Evolutionary conservation across 2,113 vertebrate genomes (phyloP), one percentile per base, ranked within the genome.

Genomic region (Acanthisitta chloris): DNA sequence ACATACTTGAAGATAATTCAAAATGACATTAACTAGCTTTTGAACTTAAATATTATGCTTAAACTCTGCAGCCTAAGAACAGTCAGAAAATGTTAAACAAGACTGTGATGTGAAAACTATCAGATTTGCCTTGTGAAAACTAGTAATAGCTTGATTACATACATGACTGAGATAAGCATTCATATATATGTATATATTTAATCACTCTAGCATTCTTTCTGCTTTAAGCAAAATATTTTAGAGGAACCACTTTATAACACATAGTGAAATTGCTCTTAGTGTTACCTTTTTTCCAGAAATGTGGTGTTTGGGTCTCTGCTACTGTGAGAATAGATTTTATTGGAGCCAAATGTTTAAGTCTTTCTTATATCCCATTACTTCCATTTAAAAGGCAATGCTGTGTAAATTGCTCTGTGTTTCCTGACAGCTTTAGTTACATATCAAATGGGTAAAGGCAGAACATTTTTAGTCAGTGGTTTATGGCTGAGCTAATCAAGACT

Each of bases 341-440:
- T 92, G 58, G 59, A 90, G 26, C 45, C 21, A 76, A 88, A 86
- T 90, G 66, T 83, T 94, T 86, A 88, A 91, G 45, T 70, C 94
- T 92, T 96, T 81, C 91, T 96, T 82, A 67, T 71, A 84, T 94
- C 86, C 96, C 94, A 85, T 94, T 88, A 57, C 90, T 92, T 97
- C 81, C 76, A 89, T 73, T 94, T 90, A 88, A 96, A 97, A 95
- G 81, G 88, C 94, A 91, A 58, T 43, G 48, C 36, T 87, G 55
- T 96, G 92, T 90, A 97, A 95, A 94, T 92, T 96, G 81, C 59
- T 70, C 94, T 96, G 17, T 79, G 79, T 92, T 97, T 95, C 91
- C 94, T 96, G 94, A 94, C 86, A 96, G 96, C 77, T 92, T 96
- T 95, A 88, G 94, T 94, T 96, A 78, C 84, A 9, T 87, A 76